Evolutionary conservation across 37 sponge, comb jelly and placozoan species (phyloP), one percentile per base, ranked within the genome.

Genomic region (Mnemiopsis leidyi): DNA sequence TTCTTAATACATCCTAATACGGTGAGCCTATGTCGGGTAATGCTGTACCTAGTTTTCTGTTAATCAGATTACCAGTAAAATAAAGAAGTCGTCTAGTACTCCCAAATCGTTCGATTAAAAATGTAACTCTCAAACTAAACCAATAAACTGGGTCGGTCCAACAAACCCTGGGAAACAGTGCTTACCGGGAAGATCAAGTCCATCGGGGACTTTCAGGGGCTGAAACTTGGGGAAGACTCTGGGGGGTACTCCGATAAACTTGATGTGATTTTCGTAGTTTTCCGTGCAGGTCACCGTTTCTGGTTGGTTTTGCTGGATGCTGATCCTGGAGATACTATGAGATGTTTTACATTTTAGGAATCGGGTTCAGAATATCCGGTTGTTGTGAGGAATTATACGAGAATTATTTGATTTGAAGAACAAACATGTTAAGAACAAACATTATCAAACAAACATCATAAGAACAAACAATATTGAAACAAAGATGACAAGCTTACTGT

Each of bases 211-310:
- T 85, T 85, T 35, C 7, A 85, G 90, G 9, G 90, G 90, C 23
- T 38, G 40, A 37, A 85, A 40, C 29, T 85, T 85, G 61, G 90
- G 90, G 90, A 85, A 85, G n/a, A 39, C 90, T 85, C 7, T 85
- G 23, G 90, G 90, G 0, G 90, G 90, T 1, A 85, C 90, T 16
- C 90, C 90, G 29, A 85, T 85, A 40, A 29, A 85, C 61, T 85
- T 85, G 61, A 85, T 85, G 61, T 85, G 90, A 28, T 85, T 85
- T 61, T 85, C 90, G 61, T 85, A 85, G 90, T 38, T 40, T 18
- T 85, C 90, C n/a, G 61, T 37, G 0, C 38, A 38, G 33, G 90
- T 37, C 0, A 3, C 29, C n/a, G 90, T 38, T 38, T 85, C 90
- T 7, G 90, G 61, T 29, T 38, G 40, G 32, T 28, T 40, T 25